A percentile compares a stretch with the other conserved stretches of the same genome.
Evolutionary conservation across 2,888 invertebrate genomes (phyloP).

Genomic region (Eupithecia centaureata): DNA sequence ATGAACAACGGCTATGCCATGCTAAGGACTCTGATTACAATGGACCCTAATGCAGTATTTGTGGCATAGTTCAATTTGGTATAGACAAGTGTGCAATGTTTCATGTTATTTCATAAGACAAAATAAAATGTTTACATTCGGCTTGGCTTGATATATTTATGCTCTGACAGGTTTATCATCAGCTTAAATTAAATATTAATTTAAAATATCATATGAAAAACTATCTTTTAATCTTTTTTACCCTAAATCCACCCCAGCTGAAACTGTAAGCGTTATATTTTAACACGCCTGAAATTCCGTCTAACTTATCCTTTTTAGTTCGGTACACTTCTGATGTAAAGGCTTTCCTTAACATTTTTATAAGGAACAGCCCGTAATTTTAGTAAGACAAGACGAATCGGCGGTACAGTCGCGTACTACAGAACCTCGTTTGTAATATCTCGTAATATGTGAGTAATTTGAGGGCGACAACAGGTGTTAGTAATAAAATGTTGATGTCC

Average conservation of each 20-base stretch:
- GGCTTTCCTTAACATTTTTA: not conserved
- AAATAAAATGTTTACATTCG: not conserved
- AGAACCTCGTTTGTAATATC: conserved; percentile 5
- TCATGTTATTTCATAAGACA: not conserved
- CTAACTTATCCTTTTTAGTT: not conserved
- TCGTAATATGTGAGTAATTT: conserved; percentile 25
- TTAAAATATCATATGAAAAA: not conserved
- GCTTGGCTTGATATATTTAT: no score
- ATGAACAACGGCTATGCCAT: not conserved
- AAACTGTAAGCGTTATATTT: conserved; percentile 2
- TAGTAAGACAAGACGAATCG: conserved; percentile 10
- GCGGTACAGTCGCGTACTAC: not conserved
- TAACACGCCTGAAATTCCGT: not conserved
- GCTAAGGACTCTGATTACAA: not conserved
- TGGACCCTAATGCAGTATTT: not conserved
- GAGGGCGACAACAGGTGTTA: conserved; percentile 31
- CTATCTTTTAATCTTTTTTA: not conserved
- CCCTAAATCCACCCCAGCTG: not conserved
- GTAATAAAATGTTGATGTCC: conserved; percentile 35
- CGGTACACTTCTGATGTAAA: not conserved
- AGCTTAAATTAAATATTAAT: not conserved
- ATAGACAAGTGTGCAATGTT: not conserved
- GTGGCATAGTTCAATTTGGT: not conserved
- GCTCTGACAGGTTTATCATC: not conserved
- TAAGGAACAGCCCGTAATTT: conserved; percentile 9